Evolutionary conservation across 1,140 invertebrate genomes (phyloP), one percentile per base, ranked within the genome.

Genomic region (Bradynema listronoti): DNA sequence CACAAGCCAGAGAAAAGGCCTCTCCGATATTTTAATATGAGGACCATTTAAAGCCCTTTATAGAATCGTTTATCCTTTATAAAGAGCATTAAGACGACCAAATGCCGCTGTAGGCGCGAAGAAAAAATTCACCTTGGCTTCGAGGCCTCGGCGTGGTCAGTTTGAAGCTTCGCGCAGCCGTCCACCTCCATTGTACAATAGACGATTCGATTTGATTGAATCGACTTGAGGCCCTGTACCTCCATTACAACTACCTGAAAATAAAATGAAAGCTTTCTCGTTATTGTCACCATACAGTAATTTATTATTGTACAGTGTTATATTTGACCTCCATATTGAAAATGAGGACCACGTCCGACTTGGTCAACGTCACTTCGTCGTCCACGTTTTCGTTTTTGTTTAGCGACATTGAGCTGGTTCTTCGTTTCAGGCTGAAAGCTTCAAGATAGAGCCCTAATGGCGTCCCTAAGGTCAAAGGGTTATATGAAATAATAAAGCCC

Each of bases 111-210:
- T n/a, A n/a, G n/a, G 29, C 32, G 16, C 19, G 27, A 33, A 22
- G 27, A 33, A 58, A n/a, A 24, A 22, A 58, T n/a, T 58, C 62
- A 71, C 74, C 43, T 55, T 43, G 93, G 93, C 81, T 97, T 97
- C 0, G 90, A 93, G 14, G 92, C 93, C 82, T 98, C 92, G 1
- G 93, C 92, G 81, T 97, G 92, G 83, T 97, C 95, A 5, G 95
- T 99, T 82, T 97, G 93, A 36, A 98, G 82, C 80, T 98, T 98
- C 78, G 96, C 91, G 39, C 91, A 90, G 29, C 81, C 81, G 64
- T 98, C 93, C 1, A 97, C 91, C 83, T 99, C 94, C 95, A 99
- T 98, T 24, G 93, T 98, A 80, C 95, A 98, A 82, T 98, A 99
- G 30, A 99, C 92, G 73, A 98, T 95, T 76, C 92, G 85, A 83